Conservation (phyloP, 2,797 vertebrate species). For the Poecile montanus region DNA sequence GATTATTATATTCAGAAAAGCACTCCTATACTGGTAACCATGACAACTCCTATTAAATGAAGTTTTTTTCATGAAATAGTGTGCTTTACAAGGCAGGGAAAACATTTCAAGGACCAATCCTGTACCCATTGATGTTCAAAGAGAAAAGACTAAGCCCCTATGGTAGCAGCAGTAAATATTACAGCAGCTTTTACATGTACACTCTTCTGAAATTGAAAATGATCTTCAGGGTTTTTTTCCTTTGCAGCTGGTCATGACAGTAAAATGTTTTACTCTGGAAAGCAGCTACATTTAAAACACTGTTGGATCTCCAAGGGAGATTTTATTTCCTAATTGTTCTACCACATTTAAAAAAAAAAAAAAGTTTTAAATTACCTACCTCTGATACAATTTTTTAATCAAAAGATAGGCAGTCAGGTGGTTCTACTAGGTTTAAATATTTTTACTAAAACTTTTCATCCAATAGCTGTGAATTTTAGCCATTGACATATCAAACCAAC, state of each 20-base stretch:
- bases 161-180: conserved; percentile 3
- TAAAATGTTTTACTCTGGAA: conserved; percentile 4
- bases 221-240: neutral
- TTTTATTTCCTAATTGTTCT: conserved; percentile 47
- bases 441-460: neutral
- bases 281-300: neutral
- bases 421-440: neutral
- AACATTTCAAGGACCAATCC: neutral
- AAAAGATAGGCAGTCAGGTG: neutral
- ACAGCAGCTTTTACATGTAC: neutral
- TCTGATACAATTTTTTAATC: neutral
- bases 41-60: neutral
- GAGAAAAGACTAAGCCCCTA: neutral
- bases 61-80: neutral
- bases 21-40: neutral
- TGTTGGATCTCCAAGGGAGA: neutral
- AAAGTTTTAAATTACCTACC: conserved; percentile 7
- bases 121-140: neutral
- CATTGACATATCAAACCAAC: neutral
- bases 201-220: neutral
- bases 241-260: neutral
- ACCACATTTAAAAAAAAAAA: neutral
- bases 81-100: neutral
- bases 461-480: neutral
- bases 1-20: neutral